These are phyloP conservation scores for Oryzias sinensis DNA, from an alignment of 2,797 vertebrate species.

Conservation along the genomic window DNA sequence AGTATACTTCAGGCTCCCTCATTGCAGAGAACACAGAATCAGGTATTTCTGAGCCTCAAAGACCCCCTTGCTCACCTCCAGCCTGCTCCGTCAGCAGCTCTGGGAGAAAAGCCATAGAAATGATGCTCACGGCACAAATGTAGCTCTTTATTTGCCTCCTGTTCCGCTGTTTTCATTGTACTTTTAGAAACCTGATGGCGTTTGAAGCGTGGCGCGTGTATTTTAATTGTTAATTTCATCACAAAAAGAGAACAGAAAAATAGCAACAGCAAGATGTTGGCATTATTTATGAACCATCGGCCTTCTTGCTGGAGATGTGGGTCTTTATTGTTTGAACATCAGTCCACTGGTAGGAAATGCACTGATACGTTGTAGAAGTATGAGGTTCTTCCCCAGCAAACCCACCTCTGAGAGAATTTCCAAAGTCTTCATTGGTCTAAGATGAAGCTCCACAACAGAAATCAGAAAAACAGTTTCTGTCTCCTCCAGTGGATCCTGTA, in stretches of 20 bases:
- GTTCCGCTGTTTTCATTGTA: not conserved
- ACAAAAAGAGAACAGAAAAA: not conserved
- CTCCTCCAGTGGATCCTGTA: too few relatives aligned
- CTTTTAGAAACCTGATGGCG: not conserved
- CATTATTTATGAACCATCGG: too few relatives aligned
- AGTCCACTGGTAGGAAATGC: not conserved
- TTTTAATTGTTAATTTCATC: not conserved
- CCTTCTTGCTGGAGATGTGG: not conserved
- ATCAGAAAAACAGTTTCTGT: too few relatives aligned
- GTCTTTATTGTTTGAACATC: not conserved
- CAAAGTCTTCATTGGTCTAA: too few relatives aligned
- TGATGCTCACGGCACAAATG: too few relatives aligned
- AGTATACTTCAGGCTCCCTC: not conserved
- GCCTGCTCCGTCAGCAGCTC: constrained; percentile 2
- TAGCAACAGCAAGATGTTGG: not conserved
- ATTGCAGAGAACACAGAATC: not conserved
- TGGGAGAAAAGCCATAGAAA: not conserved
- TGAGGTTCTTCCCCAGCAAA: too few relatives aligned
- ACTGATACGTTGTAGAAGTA: not conserved
- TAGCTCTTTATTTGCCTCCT: not conserved
- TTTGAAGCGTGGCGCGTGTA: not conserved
- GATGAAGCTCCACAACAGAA: too few relatives aligned
- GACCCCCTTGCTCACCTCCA: not conserved
- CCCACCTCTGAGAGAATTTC: too few relatives aligned
- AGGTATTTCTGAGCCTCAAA: not conserved